phyloP scores from a whole-genome alignment of 37 sponge, comb jelly and placozoan genomes.

The Cliona cf. orientalis region DNA sequence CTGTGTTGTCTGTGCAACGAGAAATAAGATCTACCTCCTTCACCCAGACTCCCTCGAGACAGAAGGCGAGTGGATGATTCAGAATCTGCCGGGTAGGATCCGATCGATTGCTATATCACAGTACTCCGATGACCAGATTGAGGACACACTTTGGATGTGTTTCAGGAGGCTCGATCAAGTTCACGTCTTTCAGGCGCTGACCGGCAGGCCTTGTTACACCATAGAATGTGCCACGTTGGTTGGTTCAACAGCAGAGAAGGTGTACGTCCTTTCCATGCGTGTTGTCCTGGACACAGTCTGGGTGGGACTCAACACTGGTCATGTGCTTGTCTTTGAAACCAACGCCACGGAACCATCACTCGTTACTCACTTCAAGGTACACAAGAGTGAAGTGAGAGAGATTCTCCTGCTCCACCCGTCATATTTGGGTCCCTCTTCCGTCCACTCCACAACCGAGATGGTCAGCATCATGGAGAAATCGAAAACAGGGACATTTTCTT shows the following conservation, averaged over 20 bases:
- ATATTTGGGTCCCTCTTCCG: slow-evolving; percentile 27
- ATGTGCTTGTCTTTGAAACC: slow-evolving; percentile 48
- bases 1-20: slow-evolving; percentile 52
- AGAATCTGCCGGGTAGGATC: slow-evolving; percentile 19
- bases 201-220: slow-evolving; percentile 24
- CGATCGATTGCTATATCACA: slow-evolving; percentile 27
- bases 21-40: slow-evolving; percentile 23
- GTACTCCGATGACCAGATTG: not conserved
- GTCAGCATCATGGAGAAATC: not conserved
- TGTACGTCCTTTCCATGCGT: slow-evolving; percentile 39
- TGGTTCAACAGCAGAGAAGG: not conserved
- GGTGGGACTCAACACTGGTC: slow-evolving; percentile 69
- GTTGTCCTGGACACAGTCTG: slow-evolving; percentile 66
- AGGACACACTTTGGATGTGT: slow-evolving; percentile 53
- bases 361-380: slow-evolving; percentile 50
- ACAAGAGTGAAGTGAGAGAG: slow-evolving; percentile 41
- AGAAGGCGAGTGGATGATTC: slow-evolving; percentile 20
- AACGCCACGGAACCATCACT: slow-evolving; percentile 21
- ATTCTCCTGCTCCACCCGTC: slow-evolving; percentile 56
- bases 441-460: slow-evolving; percentile 1
- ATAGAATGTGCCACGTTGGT: slow-evolving; percentile 44
- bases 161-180: slow-evolving; percentile 44
- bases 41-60: slow-evolving; percentile 47
- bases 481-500: not conserved
- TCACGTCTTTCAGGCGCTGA: slow-evolving; percentile 20